These are phyloP conservation scores for Chaetophractus vellerosus DNA, from an alignment of 2,797 vertebrate genomes.

Conservation along the genomic window DNA sequence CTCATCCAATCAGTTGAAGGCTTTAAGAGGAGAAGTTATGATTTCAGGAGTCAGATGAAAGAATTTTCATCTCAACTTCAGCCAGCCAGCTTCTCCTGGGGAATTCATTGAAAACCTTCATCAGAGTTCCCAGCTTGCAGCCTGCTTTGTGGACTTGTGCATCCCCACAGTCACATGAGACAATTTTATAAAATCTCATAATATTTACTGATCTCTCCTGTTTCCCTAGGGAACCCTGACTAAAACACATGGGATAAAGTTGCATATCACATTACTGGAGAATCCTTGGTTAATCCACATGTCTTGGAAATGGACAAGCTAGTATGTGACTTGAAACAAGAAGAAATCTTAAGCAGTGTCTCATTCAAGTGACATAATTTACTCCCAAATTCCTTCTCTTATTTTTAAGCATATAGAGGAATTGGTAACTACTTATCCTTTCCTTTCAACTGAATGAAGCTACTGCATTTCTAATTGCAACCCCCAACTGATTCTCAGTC, in stretches of 20 bases:
- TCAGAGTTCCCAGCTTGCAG: too few species aligned
- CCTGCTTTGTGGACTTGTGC: too few species aligned
- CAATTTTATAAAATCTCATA: too few species aligned
- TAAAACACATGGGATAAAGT: background rate
- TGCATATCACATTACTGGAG: background rate
- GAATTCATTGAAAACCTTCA: too few species aligned
- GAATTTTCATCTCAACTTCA: too few species aligned
- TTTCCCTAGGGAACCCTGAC: too few species aligned
- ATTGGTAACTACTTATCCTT: background rate
- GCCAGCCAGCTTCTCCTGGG: too few species aligned
- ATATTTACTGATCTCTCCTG: too few species aligned
- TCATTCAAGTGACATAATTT: background rate
- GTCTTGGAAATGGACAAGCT: background rate
- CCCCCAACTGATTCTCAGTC: background rate
- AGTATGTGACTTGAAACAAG: background rate
- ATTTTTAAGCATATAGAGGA: slow-evolving; percentile 18
- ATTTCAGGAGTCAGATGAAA: too few species aligned
- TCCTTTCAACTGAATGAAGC: slow-evolving; percentile 35
- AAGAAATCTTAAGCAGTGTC: background rate
- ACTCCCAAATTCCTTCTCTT: background rate
- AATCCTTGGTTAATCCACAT: background rate
- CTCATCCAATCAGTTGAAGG: too few species aligned
- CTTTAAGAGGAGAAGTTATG: too few species aligned
- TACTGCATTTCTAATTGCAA: background rate
- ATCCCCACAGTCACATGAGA: too few species aligned